A percentile compares a stretch with the other conserved stretches of the same genome.
Evolutionary conservation across 2,888 invertebrate genomes (phyloP).

Genomic region (Drosophila setosimentum): DNA sequence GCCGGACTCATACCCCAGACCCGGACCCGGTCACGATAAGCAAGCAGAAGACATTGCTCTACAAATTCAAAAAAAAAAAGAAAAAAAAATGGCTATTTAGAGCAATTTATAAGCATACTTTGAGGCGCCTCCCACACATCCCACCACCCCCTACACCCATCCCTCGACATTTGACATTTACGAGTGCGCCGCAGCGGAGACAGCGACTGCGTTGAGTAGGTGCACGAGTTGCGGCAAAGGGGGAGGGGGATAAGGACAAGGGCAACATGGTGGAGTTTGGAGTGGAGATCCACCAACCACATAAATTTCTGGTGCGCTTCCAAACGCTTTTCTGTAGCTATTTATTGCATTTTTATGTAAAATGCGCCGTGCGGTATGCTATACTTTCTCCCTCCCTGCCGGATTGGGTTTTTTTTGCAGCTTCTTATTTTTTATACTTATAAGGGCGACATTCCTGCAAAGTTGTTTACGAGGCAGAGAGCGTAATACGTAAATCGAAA

Average conservation of each 20-base stretch:
- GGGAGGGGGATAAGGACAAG: background rate
- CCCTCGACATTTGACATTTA: slow-evolving; percentile 73
- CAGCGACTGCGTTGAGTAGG: slow-evolving; percentile 12
- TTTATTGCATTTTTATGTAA: slow-evolving; percentile 83
- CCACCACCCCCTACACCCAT: slow-evolving; percentile 21
- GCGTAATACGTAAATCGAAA: slow-evolving; percentile 60
- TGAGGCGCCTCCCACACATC: slow-evolving; percentile 55
- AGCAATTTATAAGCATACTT: slow-evolving; percentile 81
- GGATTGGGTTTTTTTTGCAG: background rate
- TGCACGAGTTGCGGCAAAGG: background rate
- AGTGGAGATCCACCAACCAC: slow-evolving; percentile 53
- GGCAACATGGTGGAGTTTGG: slow-evolving; percentile 15
- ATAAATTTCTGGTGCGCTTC: slow-evolving; percentile 73
- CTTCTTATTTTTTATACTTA: slow-evolving; percentile 26
- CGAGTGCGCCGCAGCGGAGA: slow-evolving; percentile 54
- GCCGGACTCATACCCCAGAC: slow-evolving; percentile 13
- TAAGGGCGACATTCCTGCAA: slow-evolving; percentile 55
- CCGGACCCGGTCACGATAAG: slow-evolving; percentile 54
- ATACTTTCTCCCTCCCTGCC: slow-evolving; percentile 21
- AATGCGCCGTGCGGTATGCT: slow-evolving; percentile 70
- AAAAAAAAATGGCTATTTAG: slow-evolving; percentile 73
- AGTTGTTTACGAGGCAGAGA: slow-evolving; percentile 74
- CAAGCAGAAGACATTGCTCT: slow-evolving; percentile 49
- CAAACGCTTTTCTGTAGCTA: slow-evolving; percentile 63
- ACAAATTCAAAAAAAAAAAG: slow-evolving; percentile 13